These are phyloP conservation scores for Bombus ignitus DNA, from an alignment of 1,140 invertebrate genomes.

Conservation along the genomic window DNA sequence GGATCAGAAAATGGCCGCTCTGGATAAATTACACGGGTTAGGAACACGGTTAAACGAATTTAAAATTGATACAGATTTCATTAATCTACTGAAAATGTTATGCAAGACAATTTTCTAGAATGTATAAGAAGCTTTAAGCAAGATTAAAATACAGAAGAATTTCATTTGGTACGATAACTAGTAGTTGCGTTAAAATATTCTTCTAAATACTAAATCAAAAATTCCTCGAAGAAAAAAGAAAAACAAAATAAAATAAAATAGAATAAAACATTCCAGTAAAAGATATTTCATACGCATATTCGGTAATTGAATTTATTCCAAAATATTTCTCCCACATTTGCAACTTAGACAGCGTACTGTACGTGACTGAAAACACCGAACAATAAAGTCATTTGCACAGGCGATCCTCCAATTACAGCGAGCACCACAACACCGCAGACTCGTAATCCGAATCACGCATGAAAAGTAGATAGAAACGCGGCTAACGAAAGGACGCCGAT, in stretches of 20 bases:
- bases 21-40: neutral
- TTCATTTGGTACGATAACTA: no score
- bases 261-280: no score
- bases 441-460: conserved; percentile 6
- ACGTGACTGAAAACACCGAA: neutral
- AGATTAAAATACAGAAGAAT: no score
- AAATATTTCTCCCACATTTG: neutral
- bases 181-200: no score
- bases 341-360: neutral
- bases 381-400: neutral
- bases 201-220: no score
- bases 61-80: neutral
- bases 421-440: neutral
- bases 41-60: neutral
- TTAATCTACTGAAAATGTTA: neutral
- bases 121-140: no score
- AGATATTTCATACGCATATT: no score
- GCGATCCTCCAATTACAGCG: neutral
- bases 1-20: neutral
- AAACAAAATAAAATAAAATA: no score
- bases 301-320: neutral
- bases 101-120: neutral
- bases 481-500: neutral
- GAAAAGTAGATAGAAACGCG: neutral
- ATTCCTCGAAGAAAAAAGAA: no score